These are phyloP conservation scores for Fissipunctia ypsillon DNA, from an alignment of 2,888 invertebrate genomes.

Conservation along the genomic window DNA sequence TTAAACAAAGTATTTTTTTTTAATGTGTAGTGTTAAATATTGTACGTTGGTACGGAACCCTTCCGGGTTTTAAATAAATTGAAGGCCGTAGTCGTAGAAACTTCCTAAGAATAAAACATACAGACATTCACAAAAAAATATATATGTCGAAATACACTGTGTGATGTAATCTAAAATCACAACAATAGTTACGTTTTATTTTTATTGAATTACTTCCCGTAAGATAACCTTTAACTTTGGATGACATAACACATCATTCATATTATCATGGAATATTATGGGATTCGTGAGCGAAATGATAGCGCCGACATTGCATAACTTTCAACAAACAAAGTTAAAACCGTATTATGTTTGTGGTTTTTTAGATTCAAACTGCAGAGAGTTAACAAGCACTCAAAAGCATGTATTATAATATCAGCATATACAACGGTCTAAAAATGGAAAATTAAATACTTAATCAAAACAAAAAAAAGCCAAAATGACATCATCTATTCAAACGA, in stretches of 20 bases:
- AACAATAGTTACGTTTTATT: conserved; percentile 26
- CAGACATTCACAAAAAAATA: background rate
- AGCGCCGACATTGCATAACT: conserved; percentile 35
- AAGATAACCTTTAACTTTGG: conserved; percentile 49
- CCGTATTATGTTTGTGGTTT: background rate
- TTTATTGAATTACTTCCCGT: conserved; percentile 61
- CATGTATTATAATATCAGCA: too few species aligned
- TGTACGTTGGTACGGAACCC: too few species aligned
- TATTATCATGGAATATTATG: conserved; percentile 31
- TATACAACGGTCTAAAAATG: background rate
- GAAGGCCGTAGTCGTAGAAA: background rate
- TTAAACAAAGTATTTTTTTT: too few species aligned
- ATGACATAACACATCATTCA: conserved; percentile 46
- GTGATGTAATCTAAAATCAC: conserved; percentile 28
- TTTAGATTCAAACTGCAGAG: background rate
- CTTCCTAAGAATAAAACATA: background rate
- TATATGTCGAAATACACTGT: background rate
- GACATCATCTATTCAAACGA: conserved; percentile 6
- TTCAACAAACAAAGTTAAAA: background rate
- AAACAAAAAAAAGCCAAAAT: background rate
- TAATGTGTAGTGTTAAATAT: too few species aligned
- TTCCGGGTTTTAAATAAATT: too few species aligned
- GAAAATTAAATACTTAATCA: background rate
- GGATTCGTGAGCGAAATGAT: conserved; percentile 43
- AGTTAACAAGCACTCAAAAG: too few species aligned